Evolutionary conservation across 2,888 invertebrate species (phyloP).

Genomic region (Oligia strigilis): DNA sequence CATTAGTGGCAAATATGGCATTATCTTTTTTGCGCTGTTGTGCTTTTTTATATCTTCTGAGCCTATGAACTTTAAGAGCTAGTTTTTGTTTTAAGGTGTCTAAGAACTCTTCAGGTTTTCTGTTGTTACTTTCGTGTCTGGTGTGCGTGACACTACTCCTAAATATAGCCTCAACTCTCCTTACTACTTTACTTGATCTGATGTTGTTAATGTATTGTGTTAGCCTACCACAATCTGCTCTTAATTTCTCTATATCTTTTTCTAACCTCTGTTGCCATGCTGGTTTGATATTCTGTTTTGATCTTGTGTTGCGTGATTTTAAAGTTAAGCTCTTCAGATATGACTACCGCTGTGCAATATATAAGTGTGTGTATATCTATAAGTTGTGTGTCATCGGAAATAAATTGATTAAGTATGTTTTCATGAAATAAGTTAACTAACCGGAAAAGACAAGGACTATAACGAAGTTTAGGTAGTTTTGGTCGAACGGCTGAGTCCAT

Average conservation of each 20-base stretch:
- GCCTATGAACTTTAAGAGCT: background rate
- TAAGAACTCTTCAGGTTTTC: background rate
- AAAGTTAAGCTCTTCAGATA: too few relatives aligned
- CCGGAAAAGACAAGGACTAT: background rate
- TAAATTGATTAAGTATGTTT: background rate
- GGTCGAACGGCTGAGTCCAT: background rate
- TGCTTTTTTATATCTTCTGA: background rate
- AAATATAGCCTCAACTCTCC: slow-evolving; percentile 1
- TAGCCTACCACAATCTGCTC: too few relatives aligned
- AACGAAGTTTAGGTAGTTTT: background rate
- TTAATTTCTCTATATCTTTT: too few relatives aligned
- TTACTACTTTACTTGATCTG: background rate
- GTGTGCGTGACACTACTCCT: background rate
- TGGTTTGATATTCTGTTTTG: too few relatives aligned
- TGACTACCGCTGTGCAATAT: too few relatives aligned
- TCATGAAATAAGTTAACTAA: background rate
- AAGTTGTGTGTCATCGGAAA: background rate
- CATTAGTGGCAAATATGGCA: background rate
- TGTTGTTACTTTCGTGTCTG: background rate
- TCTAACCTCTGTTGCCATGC: too few relatives aligned
- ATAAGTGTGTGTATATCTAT: too few relatives aligned
- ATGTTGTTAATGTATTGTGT: too few relatives aligned
- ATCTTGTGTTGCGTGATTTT: too few relatives aligned
- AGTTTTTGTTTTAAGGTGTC: background rate
- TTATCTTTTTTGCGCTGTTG: background rate